Base-by-base conservation (phyloP, 1,140 invertebrate genomes). In the Drosophila teissieri region DNA sequence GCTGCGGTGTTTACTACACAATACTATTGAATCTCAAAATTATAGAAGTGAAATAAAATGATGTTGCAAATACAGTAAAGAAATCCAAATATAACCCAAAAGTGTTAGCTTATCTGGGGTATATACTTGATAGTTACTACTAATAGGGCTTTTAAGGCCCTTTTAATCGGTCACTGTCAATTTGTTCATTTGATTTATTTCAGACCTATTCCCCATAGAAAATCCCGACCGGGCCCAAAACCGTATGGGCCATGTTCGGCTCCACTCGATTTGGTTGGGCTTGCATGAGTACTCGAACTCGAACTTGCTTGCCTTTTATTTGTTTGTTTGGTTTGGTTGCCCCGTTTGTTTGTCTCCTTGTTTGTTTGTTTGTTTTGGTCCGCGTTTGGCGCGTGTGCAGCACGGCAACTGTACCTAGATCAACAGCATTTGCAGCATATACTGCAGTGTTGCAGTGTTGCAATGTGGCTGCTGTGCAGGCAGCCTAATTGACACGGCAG, bases 321-420 rank as follows among this genome's bases (percentile, higher is more conserved):
- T 73, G 40, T 40, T 60, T 44, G 53, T 53, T 75, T 61, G 55
- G 49, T 42, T 51, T 52, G 57, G 37, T 51, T 56, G 45, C 17
- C 46, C 40, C 49, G 56, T 31, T 73, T 24, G 37, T 74, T 46
- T 14, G 64, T 67, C 61, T 72, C 60, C 27, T 7, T 31, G 8
- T 70, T 80, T 65, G 39, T 61, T 70, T 75, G 39, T 76, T 77
- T 72, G 67, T 55, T 72, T 83, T 78, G 80, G 63, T 79, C 55
- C 58, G 75, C 64, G 65, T 80, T 79, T 84, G 80, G 81, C 81
- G 81, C 81, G 81, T 80, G 81, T 80, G 75, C 75, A 64, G 31
- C 60, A 31, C 46, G 34, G 57, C 61, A 81, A 82, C 79, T 83
- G 80, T 82, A 82, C 80, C 81, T 54, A 76, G 62, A 80, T 84